Evolutionary conservation across 2,888 invertebrate species (phyloP), one percentile per base, ranked within the genome.

Genomic region (Laothoe populi): DNA sequence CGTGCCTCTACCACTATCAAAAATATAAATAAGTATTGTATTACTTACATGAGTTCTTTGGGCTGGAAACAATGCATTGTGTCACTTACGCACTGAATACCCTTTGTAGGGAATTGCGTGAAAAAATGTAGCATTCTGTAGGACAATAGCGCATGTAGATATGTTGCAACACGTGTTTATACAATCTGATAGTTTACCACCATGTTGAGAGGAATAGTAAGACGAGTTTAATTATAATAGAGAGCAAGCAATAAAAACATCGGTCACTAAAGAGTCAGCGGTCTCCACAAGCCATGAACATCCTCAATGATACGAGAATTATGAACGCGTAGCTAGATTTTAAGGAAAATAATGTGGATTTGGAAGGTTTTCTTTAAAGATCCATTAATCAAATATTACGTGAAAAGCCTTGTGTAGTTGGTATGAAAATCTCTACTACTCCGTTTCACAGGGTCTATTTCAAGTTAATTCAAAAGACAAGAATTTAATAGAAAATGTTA

Each of bases 51-150:
- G n/a, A 46, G 7, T 13, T 13, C 11, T 8, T n/a, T 16, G 31
- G 19, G 0, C 19, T 19, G 35, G 19, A 31, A 4, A 53, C 53
- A 53, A 35, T 53, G 35, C 31, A 26, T 48, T 48, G 11, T 35
- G 46, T 11, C 31, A 35, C 35, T 16, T 16, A 46, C 19, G 42
- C 57, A 24, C 42, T 40, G 35, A 58, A 59, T 40, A 44, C 31
- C 13, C 57, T 65, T 65, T 65, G 64, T 64, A 64, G 63, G 65
- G 49, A 66, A 69, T 74, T 75, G 70, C 73, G 73, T 77, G 71
- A 72, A 79, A 79, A 80, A 79, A 78, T 77, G 71, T 72, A 69
- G 63, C 69, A 74, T 73, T 72, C 72, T 69, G 11, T 38, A 67
- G 64, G 67, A 78, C 82, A 82, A 80, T 77, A 66, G 57, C 38